Evolutionary conservation across 2,113 vertebrate species (phyloP).

Genomic region (Cebidichthys violaceus): DNA sequence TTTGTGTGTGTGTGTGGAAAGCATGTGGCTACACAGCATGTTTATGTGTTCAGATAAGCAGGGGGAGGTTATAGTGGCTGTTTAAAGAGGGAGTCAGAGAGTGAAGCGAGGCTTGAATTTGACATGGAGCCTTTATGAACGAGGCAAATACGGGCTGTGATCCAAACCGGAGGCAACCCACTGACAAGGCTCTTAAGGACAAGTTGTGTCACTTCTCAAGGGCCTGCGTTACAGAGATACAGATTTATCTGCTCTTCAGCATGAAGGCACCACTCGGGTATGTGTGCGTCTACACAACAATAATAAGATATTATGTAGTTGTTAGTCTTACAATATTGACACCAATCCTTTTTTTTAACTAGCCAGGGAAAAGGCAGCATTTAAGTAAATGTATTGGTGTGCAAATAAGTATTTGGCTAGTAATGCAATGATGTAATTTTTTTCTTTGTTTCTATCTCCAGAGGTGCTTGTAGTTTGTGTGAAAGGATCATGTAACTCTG

Average conservation of each 20-base stretch:
- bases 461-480: slow-evolving; percentile 15
- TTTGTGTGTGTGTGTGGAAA: not conserved
- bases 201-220: slow-evolving; percentile 7
- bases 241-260: slow-evolving; percentile 46
- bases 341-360: not conserved
- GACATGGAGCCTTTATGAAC: slow-evolving; percentile 8
- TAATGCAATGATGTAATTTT: not conserved
- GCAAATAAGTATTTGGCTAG: not conserved
- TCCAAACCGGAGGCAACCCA: slow-evolving; percentile 7
- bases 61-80: slow-evolving; percentile 12
- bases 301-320: not conserved
- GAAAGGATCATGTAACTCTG: not conserved
- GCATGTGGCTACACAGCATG: not conserved
- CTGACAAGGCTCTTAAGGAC: slow-evolving; percentile 21
- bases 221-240: slow-evolving; percentile 26
- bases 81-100: not conserved
- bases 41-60: slow-evolving; percentile 12
- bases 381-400: not conserved
- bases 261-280: slow-evolving; percentile 61
- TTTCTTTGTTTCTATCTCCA: not conserved
- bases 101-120: slow-evolving; percentile 2
- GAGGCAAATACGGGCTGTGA: not conserved
- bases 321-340: not conserved
- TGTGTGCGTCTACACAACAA: not conserved
- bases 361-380: not conserved